Evolutionary conservation across 2,113 vertebrate genomes (phyloP).

Genomic region (Isurus oxyrinchus): DNA sequence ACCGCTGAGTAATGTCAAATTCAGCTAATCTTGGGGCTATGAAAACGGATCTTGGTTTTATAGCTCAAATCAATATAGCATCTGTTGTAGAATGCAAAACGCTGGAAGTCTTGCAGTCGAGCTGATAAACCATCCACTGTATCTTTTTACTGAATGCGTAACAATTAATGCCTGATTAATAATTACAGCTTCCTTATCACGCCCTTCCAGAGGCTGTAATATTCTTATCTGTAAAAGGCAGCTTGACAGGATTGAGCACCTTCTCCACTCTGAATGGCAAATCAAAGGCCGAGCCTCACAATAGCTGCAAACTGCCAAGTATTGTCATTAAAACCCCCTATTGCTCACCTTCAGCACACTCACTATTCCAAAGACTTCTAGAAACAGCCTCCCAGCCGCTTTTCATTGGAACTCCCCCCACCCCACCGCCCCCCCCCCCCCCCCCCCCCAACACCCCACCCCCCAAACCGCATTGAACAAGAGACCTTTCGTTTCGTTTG

Average conservation of each 20-base stretch:
- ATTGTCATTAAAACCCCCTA: background rate
- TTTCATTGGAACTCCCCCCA: no score
- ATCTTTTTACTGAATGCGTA: slow-evolving; percentile 43
- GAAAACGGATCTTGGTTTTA: background rate
- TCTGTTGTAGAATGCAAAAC: slow-evolving; percentile 7
- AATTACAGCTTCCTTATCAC: slow-evolving; percentile 73
- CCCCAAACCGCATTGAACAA: no score
- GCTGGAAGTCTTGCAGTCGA: slow-evolving; percentile 46
- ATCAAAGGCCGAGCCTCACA: slow-evolving; percentile 50
- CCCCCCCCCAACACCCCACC: no score
- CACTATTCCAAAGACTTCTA: background rate
- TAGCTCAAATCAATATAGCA: slow-evolving; percentile 9
- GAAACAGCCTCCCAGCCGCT: no score
- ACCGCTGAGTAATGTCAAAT: background rate
- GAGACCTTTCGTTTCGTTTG: background rate
- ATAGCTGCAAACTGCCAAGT: slow-evolving; percentile 20
- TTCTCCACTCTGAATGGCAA: slow-evolving; percentile 54
- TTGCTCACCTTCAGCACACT: background rate
- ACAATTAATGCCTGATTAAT: slow-evolving; percentile 55
- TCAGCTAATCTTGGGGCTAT: background rate
- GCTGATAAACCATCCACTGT: slow-evolving; percentile 52
- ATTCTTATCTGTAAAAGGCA: slow-evolving; percentile 75
- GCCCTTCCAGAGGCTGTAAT: slow-evolving; percentile 76
- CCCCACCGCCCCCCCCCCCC: no score
- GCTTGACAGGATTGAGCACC: slow-evolving; percentile 70